Evolutionary conservation across 2,113 vertebrate genomes (phyloP), one percentile per base, ranked within the genome.

Genomic region (Procavia capensis): DNA sequence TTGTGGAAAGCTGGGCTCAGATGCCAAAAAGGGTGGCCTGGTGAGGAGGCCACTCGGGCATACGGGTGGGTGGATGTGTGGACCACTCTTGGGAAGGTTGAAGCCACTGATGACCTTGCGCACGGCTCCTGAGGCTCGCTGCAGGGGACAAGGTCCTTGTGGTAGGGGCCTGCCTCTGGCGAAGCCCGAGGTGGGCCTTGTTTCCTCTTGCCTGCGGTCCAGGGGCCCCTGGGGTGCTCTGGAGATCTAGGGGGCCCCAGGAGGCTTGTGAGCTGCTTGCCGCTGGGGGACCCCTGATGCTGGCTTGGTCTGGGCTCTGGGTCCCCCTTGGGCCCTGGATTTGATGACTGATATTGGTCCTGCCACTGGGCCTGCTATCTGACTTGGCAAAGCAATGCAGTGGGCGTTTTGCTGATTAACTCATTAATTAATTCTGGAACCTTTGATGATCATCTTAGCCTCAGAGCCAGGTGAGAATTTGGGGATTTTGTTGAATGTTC

Each of bases 301-400:
- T 5, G 25, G 57, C 36, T 22, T 16, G 68, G 10, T 87, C 34
- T 2, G 0, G 47, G 57, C 57, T 70, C 16, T 7, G 27, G 0
- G 8, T 39, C 7, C 34, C 31, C 36, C 27, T 1, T 0, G 6
- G 20, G n/a, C 10, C 41, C 43, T 0, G 1, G 0, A 0, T 2
- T 24, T 5, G 39, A 68, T 2, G 0, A 4, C 34, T 2, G 17
- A 64, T 4, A 22, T 22, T 24, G 57, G 57, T 22, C 57, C 7
- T 59, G 57, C 20, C n/a, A n/a, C n/a, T n/a, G 22, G 93, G 29
- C 24, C 17, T 45, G 70, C 64, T n/a, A 0, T 29, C n/a, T 88
- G 93, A 68, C 66, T 91, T 68, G 45, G 39, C 78, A 11, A 10
- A 25, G 29, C 6, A 11, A 54, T 0, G 9, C 19, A 1, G 41